Percentiles rank a stretch among this genome's conserved stretches.
Conservation (phyloP, 2,113 vertebrate genomes). For the Lynx canadensis region DNA sequence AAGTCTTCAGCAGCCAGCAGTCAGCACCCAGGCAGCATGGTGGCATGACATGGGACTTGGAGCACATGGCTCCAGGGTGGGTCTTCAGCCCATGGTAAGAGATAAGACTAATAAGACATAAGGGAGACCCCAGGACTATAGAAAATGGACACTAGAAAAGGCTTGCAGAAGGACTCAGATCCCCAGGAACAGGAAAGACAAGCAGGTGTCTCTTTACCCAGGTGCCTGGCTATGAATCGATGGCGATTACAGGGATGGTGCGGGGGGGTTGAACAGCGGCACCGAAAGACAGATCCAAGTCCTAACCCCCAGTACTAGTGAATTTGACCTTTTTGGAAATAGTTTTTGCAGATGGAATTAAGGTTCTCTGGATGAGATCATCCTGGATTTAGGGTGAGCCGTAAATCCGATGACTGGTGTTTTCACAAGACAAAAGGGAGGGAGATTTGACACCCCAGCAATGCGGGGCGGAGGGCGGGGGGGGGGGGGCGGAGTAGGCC, state of each 20-base stretch:
- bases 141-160: not conserved
- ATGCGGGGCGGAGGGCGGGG: not conserved
- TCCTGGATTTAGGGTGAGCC: not conserved
- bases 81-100: not conserved
- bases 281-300: not conserved
- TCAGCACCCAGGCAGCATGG: not conserved
- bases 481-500: not conserved
- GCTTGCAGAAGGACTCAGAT: not conserved
- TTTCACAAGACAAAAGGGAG: not conserved
- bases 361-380: not conserved
- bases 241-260: not conserved
- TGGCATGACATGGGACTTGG: not conserved
- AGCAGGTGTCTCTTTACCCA: not conserved
- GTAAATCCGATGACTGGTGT: not conserved
- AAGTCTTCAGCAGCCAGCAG: not conserved
- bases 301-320: not conserved
- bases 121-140: not conserved
- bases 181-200: not conserved
- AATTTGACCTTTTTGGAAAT: not conserved
- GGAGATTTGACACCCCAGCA: not conserved
- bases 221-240: not conserved
- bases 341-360: not conserved
- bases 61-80: not conserved
- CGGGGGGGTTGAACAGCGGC: not conserved
- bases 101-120: not conserved